Evolutionary conservation across 2,113 vertebrate genomes (phyloP), one percentile per base, ranked within the genome.

Genomic region (Prochilodus magdalenae): DNA sequence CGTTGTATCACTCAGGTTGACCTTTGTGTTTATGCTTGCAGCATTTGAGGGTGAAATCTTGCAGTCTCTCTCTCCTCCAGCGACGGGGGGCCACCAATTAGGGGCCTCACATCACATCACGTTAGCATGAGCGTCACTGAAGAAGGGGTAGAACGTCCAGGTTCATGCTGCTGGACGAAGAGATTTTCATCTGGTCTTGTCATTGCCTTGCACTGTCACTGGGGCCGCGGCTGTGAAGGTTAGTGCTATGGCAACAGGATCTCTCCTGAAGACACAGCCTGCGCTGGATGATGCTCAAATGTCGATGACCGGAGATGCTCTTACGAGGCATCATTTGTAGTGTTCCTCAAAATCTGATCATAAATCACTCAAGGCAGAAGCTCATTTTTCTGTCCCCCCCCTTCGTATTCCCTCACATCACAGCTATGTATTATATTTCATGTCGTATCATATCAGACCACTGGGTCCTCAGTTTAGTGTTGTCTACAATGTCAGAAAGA

Each of bases 21-120:
- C 60, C 27, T 63, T 63, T 26, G 26, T 13, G 12, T 27, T 29
- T 27, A 24, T 10, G 12, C 8, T 1, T 8, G 10, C 12, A 27
- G 24, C 0, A 62, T 5, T 13, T 4, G 26, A 29, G 26, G 77
- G 79, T 75, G 20, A 82, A 88, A 83, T 73, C 51, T 57, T 77
- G 76, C 62, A 74, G 24, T 70, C 62, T 27, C 27, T 36, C 26
- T 86, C 83, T 87, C 87, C 82, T 88, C 86, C 87, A 77, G 88
- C 85, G 80, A 87, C 87, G 82, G 76, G 83, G 82, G 89, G 85
- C 83, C 83, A 57, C 84, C 88, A 91, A 91, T 91, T 89, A 91
- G 85, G 80, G 81, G 44, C 22, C 76, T 63, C 13, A 51, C 57
- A 49, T 77, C 81, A 77, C 60, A 67, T 77, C 51, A 51, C 18